Evolutionary conservation across 2,113 vertebrate genomes (phyloP).

Genomic region (Mesocricetus auratus): DNA sequence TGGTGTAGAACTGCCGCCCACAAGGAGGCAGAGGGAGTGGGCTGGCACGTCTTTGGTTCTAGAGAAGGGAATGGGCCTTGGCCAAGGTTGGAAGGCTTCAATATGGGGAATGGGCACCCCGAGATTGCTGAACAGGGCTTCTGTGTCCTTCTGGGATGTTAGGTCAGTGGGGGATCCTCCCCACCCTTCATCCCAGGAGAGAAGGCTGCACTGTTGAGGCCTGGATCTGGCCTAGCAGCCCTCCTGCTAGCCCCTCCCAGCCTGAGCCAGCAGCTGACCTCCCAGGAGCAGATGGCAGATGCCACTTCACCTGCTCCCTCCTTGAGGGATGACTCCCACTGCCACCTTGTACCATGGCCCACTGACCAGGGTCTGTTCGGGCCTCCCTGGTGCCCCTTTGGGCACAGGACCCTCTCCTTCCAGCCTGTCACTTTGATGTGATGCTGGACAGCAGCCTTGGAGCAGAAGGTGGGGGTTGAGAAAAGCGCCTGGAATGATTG

Average conservation of each 20-base stretch:
- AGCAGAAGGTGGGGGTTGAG: background rate
- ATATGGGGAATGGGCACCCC: background rate
- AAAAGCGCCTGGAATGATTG: background rate
- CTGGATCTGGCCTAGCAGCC: background rate
- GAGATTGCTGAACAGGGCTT: background rate
- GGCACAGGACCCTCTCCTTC: background rate
- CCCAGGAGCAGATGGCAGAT: constrained; percentile 59
- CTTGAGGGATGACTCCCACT: background rate
- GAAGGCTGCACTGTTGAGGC: background rate
- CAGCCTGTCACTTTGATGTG: background rate
- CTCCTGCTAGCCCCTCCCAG: constrained; percentile 37
- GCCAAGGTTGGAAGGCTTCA: constrained; percentile 28
- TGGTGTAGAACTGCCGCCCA: constrained; percentile 7
- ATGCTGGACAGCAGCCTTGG: constrained; percentile 31
- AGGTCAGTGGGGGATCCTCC: background rate
- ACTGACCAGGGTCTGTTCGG: background rate
- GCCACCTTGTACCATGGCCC: background rate
- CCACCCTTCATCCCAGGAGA: background rate
- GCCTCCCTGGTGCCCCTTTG: background rate
- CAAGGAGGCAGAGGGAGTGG: background rate
- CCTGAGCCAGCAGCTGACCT: constrained; percentile 39
- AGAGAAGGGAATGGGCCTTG: background rate
- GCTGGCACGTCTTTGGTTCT: background rate
- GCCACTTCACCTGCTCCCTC: constrained; percentile 23
- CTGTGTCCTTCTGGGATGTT: background rate